phyloP scores from a whole-genome alignment of 2,797 vertebrate species.

The Danio aesculapii region DNA sequence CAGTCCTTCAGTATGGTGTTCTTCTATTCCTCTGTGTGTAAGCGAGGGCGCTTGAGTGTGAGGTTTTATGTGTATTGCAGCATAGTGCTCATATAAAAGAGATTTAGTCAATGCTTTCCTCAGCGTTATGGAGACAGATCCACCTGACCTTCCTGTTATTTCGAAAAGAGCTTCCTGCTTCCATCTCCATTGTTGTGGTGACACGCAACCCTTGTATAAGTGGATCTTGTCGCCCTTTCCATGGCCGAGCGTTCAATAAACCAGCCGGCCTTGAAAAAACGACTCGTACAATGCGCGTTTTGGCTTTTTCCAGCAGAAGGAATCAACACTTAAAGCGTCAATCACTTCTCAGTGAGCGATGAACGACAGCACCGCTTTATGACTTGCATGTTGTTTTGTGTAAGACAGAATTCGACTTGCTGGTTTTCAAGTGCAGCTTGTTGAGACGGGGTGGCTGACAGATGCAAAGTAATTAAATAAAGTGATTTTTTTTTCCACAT shows the following conservation, averaged over 20 bases:
- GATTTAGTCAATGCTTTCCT: slow-evolving; percentile 34
- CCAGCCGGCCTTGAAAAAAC: slow-evolving; percentile 28
- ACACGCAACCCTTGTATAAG: slow-evolving; percentile 36
- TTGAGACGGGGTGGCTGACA: slow-evolving; percentile 37
- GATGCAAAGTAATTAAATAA: slow-evolving; percentile 73
- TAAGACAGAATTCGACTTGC: slow-evolving; percentile 12
- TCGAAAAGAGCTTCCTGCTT: not conserved
- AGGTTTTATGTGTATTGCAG: slow-evolving; percentile 26
- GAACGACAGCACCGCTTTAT: slow-evolving; percentile 26
- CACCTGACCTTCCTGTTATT: slow-evolving; percentile 37
- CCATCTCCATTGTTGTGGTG: slow-evolving; percentile 33
- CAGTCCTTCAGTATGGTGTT: slow-evolving; percentile 6
- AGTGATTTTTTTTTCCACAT: slow-evolving; percentile 66
- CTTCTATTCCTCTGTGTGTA: slow-evolving; percentile 21
- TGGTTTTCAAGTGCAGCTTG: slow-evolving; percentile 52
- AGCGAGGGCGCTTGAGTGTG: slow-evolving; percentile 17
- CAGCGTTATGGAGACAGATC: slow-evolving; percentile 37
- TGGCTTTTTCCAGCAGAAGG: not conserved
- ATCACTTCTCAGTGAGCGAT: slow-evolving; percentile 9
- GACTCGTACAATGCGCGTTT: not conserved
- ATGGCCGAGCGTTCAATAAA: slow-evolving; percentile 35
- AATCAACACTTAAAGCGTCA: slow-evolving; percentile 3
- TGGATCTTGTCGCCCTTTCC: slow-evolving; percentile 14
- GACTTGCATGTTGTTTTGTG: slow-evolving; percentile 22
- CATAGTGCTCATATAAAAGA: slow-evolving; percentile 38